Base-by-base conservation (phyloP, 2,113 vertebrate species). In the Calypte anna region DNA sequence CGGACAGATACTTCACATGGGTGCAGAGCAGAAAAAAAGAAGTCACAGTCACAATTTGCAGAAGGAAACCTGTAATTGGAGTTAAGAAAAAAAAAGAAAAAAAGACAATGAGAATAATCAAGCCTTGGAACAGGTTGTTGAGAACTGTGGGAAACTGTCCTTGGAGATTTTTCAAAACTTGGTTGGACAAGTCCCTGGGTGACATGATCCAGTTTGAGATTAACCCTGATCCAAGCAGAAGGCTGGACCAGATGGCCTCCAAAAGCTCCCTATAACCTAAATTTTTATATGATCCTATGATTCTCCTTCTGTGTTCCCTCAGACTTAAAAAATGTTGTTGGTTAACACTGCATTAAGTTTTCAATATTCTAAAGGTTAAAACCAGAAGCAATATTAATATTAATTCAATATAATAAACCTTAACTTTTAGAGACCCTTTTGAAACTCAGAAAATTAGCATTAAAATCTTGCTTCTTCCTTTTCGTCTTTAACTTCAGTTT, bases 161-260 rank as follows among this genome's bases (percentile, higher is more conserved):
- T 96, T 94, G 93, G 96, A 96, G 92, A 76, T 68, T 93, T 94
- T 91, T 96, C 96, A 95, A 90, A 93, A 58, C 72, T 90, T 93
- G 53, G 23, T 58, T 93, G 85, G 88, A 93, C 70, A 90, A 77
- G 46, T 79, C 91, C 75, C 90, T 91, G 55, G 51, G 59, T 4
- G 55, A 93, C 63, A 91, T 13, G 90, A 90, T 96, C 90, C 82
- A 86, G 82, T 82, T 96, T 93, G 85, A 94, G 79, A 94, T 91
- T 91, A 95, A 85, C 88, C 72, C 36, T 88, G 90, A 85, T 91
- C 72, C 88, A 90, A 94, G 95, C 88, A 94, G 90, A 94, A 95
- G 90, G 92, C 27, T 90, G 51, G 88, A 90, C 82, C 88, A 95
- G 87, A 93, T 95, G 92, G 92, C 51, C 79, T 94, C 63, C 75